Evolutionary conservation across 2,888 invertebrate species (phyloP).

Genomic region (Pharmacophagus antenor): DNA sequence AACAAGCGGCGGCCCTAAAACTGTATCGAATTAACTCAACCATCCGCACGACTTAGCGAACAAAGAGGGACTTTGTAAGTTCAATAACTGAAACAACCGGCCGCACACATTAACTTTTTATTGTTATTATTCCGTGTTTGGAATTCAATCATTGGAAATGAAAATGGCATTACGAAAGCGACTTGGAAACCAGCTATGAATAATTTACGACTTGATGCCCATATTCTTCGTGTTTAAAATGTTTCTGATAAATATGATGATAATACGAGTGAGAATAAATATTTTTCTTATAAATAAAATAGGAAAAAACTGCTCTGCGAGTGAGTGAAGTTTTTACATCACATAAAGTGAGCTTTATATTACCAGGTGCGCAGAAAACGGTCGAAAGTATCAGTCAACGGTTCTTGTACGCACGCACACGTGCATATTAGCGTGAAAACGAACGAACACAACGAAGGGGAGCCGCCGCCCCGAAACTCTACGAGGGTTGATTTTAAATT

Average conservation of each 20-base stretch:
- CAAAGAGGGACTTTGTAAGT: conserved; percentile 7
- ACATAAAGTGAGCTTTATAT: neutral
- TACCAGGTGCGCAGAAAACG: conserved; percentile 57
- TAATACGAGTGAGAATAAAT: no score
- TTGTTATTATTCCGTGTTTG: conserved; percentile 51
- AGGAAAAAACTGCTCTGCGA: no score
- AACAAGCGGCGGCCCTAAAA: conserved; percentile 44
- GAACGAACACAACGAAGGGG: conserved; percentile 47
- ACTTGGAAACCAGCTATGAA: conserved; percentile 46
- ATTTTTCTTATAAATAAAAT: no score
- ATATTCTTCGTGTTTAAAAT: conserved; percentile 36
- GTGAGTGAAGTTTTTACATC: neutral
- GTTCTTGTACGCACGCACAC: conserved; percentile 48
- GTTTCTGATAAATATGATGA: no score
- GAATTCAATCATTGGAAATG: conserved; percentile 60
- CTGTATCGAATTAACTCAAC: conserved; percentile 37
- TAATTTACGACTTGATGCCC: conserved; percentile 45
- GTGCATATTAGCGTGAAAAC: conserved; percentile 46
- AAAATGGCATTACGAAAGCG: conserved; percentile 56
- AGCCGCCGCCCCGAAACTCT: conserved; percentile 56
- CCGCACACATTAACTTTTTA: conserved; percentile 36
- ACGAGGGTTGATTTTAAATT: conserved; percentile 79
- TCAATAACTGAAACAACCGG: conserved; percentile 25
- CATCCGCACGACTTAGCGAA: conserved; percentile 35
- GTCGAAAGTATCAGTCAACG: conserved; percentile 54